Conservation (phyloP, 2,113 vertebrate genomes). For the Cyprinodon tularosa region DNA sequence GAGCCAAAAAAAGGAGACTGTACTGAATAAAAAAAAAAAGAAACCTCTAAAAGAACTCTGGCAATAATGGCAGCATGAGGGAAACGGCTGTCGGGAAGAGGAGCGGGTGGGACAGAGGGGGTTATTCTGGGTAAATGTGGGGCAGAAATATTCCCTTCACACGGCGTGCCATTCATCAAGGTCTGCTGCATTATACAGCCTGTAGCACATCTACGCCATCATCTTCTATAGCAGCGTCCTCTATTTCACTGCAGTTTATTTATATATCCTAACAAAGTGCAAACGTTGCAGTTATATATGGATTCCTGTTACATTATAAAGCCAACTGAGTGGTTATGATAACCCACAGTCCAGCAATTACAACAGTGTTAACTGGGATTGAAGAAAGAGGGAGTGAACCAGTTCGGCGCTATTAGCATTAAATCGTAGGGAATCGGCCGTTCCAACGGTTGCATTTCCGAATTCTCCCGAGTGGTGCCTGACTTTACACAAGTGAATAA, state of each 20-base stretch:
- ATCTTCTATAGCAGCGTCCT: not conserved
- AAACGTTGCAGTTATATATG: not conserved
- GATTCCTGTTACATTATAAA: not conserved
- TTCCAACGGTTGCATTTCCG: no score
- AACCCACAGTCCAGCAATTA: not conserved
- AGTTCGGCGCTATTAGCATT: not conserved
- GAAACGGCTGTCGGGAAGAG: constrained; percentile 10
- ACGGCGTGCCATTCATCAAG: not conserved
- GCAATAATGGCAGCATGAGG: constrained; percentile 25
- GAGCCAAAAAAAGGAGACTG: constrained; percentile 34
- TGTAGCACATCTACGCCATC: not conserved
- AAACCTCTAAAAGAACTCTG: constrained; percentile 10
- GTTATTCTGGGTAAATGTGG: constrained; percentile 18
- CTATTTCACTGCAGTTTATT: not conserved
- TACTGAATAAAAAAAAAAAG: not conserved
- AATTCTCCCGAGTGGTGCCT: no score
- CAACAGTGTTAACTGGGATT: not conserved
- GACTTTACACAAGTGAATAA: no score
- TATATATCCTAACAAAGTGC: not conserved
- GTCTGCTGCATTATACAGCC: not conserved
- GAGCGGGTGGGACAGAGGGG: constrained; percentile 13
- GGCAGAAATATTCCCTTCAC: constrained; percentile 21
- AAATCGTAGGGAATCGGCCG: not conserved
- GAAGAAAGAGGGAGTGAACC: not conserved
- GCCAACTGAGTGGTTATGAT: not conserved